Base-by-base conservation (phyloP, 1,140 invertebrate species). In the Dinothrombium tinctorium region DNA sequence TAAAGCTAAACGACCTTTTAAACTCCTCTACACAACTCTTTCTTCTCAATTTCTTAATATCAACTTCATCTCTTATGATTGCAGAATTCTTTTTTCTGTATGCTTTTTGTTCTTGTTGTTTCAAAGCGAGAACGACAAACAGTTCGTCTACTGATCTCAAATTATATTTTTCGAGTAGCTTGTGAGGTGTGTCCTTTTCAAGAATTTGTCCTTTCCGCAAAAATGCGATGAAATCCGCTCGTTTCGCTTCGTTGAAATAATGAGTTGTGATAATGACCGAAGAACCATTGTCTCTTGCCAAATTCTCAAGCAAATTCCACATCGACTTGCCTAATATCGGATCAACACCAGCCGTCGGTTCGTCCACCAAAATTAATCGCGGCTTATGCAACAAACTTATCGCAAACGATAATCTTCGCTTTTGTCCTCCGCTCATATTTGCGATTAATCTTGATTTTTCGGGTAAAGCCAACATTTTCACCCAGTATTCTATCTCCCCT, bases 291-390 rank as follows among this genome's bases (percentile, higher is more conserved):
- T 73, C 72, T 59, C 69, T 71, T 47, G 76, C 75, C 47, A 87
- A 75, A 52, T 74, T 69, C 20, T 82, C 71, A 51, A 87, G 60
- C 53, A 87, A 79, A 49, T 79, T 8, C 46, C 46, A 47, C 28
- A 47, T 45, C 20, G 69, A 78, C 56, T 86, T 75, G 48, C 87
- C 66, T 2, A 86, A 65, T 17, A 86, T 58, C 0, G 81, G 81
- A 63, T 89, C 82, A 22, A 87, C 76, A 17, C 82, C 82, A 21
- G 89, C 83, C 0, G 86, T 90, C 0, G 84, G 86, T 56, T 94
- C 86, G 55, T 94, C 86, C 35, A 94, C 65, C 53, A 94, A 87
- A 12, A 92, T 60, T n/a, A 92, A 65, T 56, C 87, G 77, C 0
- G 86, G 84, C 59, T 83, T 78, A 51, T 90, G 82, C 64, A 92